A percentile compares a stretch with the other conserved stretches of the same genome.
Conservation (phyloP, 2,113 vertebrate genomes). For the Polypterus bichir region DNA sequence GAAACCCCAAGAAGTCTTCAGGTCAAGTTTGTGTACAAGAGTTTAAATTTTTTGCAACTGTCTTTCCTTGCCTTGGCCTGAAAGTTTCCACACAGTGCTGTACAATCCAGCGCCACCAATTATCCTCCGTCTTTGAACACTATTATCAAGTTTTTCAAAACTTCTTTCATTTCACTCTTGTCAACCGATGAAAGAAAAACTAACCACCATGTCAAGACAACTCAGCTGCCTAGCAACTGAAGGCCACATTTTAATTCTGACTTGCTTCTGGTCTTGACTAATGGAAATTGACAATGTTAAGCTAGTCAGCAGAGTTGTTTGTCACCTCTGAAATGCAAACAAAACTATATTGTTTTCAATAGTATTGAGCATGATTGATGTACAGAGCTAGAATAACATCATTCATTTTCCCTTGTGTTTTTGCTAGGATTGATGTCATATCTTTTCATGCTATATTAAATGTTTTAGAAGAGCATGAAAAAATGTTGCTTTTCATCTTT, state of each 20-base stretch:
- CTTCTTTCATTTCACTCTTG: slow-evolving; percentile 98
- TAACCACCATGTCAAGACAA: slow-evolving; percentile 99
- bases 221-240: slow-evolving; percentile 95
- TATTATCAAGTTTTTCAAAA: slow-evolving; percentile 99
- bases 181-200: slow-evolving; percentile 98
- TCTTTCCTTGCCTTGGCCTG: slow-evolving; percentile 61
- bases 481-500: slow-evolving; percentile 65
- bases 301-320: slow-evolving; percentile 95
- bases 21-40: slow-evolving; percentile 99
- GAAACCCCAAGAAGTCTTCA: slow-evolving; percentile 68
- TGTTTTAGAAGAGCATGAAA: slow-evolving; percentile 67
- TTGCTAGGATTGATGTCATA: slow-evolving; percentile 90
- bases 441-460: slow-evolving; percentile 94
- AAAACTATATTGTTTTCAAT: slow-evolving; percentile 93
- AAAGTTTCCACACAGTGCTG: slow-evolving; percentile 91
- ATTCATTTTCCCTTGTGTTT: slow-evolving; percentile 91
- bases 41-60: slow-evolving; percentile 89
- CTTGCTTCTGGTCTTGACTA: slow-evolving; percentile 93
- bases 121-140: slow-evolving; percentile 92
- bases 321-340: slow-evolving; percentile 96
- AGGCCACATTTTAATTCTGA: slow-evolving; percentile 94
- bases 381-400: slow-evolving; percentile 85
- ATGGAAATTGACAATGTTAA: slow-evolving; percentile 97
- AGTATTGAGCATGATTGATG: slow-evolving; percentile 82
- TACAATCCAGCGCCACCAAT: slow-evolving; percentile 89